These are phyloP conservation scores for Acropternis orthonyx DNA, from an alignment of 2,797 vertebrate genomes.

Conservation along the genomic window DNA sequence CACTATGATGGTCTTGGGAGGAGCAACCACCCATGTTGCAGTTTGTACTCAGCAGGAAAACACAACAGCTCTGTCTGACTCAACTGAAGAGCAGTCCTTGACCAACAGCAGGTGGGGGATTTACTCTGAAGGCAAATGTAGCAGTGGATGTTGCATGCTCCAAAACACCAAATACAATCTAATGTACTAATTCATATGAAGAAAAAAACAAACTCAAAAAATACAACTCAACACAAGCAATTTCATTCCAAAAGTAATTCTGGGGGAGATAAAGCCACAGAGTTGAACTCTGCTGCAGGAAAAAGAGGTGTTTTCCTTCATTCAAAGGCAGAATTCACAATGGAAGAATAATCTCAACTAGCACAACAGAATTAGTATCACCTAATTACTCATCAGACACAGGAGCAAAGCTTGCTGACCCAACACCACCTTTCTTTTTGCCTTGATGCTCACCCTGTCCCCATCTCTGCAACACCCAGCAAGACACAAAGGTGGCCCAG, in stretches of 20 bases:
- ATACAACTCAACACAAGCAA: not conserved
- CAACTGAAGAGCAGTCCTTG: not conserved
- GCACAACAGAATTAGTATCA: not conserved
- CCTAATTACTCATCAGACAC: not conserved
- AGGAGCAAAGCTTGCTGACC: slow-evolving; percentile 23
- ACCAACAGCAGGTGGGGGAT: not conserved
- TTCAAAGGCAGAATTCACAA: not conserved
- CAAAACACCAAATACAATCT: not conserved
- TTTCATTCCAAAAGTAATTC: not conserved
- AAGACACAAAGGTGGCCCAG: not conserved
- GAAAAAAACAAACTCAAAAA: not conserved
- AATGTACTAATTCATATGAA: not conserved
- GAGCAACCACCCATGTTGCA: fast-evolving
- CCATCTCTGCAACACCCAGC: not conserved
- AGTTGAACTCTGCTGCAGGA: not conserved
- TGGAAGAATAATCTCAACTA: not conserved
- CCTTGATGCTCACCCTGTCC: not conserved
- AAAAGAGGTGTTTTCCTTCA: not conserved
- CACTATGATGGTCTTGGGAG: not conserved
- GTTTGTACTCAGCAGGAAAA: not conserved
- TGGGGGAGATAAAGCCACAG: not conserved
- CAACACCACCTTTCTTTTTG: not conserved
- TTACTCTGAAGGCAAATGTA: not conserved
- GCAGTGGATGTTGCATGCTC: fast-evolving
- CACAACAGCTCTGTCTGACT: not conserved